Evolutionary conservation across 2,113 vertebrate species (phyloP).

Genomic region (Bubo scandiacus): DNA sequence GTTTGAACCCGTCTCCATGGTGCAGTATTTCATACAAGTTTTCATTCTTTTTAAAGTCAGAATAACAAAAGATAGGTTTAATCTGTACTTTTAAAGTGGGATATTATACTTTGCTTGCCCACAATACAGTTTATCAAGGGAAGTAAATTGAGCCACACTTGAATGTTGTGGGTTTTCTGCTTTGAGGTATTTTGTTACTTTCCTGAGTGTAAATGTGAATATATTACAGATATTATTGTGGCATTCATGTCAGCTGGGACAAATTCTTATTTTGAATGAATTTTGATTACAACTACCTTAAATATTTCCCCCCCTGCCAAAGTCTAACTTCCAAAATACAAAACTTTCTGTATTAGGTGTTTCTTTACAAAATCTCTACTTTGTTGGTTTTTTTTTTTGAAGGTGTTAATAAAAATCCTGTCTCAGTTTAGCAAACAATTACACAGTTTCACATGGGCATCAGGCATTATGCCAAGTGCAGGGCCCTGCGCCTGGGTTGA

Average conservation of each 20-base stretch:
- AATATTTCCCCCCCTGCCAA: not conserved
- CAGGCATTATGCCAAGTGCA: too few species aligned
- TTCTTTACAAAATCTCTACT: too few species aligned
- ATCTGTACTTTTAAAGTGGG: not conserved
- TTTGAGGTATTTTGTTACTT: not conserved
- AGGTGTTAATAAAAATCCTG: too few species aligned
- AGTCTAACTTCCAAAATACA: not conserved
- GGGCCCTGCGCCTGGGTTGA: too few species aligned
- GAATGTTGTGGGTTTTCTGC: not conserved
- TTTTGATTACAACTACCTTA: not conserved
- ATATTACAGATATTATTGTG: not conserved
- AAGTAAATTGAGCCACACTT: not conserved
- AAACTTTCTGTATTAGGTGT: not conserved
- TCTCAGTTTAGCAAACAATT: too few species aligned
- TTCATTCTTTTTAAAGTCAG: not conserved
- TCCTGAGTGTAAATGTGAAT: not conserved
- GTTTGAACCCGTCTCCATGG: not conserved
- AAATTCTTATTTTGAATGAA: not conserved
- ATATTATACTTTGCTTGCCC: not conserved
- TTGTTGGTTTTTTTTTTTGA: not conserved
- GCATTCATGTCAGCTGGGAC: not conserved
- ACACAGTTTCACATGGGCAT: too few species aligned
- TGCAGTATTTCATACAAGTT: not conserved
- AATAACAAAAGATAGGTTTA: not conserved
- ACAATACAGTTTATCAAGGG: not conserved